These are phyloP conservation scores for Blastobasis adustella DNA, from an alignment of 2,888 invertebrate species.

Conservation along the genomic window DNA sequence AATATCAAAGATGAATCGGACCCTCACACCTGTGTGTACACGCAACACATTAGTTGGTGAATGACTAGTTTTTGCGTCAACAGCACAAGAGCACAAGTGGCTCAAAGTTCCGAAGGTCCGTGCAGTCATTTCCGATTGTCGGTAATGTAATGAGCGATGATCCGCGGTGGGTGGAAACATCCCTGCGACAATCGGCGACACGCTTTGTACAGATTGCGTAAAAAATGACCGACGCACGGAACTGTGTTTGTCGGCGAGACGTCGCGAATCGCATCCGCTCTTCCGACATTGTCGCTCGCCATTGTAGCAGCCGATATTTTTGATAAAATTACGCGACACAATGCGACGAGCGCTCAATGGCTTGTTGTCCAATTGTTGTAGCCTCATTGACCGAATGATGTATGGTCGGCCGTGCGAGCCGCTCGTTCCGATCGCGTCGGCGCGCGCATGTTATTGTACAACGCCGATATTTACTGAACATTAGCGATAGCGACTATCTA, in stretches of 20 bases:
- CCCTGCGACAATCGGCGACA: conserved; percentile 55
- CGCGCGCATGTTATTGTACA: conserved; percentile 47
- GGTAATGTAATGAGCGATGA: conserved; percentile 67
- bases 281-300: conserved; percentile 63
- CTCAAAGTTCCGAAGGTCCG: conserved; percentile 54
- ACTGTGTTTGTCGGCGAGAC: conserved; percentile 57
- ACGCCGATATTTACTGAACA: conserved; percentile 47
- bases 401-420: conserved; percentile 41
- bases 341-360: conserved; percentile 52
- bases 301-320: conserved; percentile 68
- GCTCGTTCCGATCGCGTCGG: conserved; percentile 61
- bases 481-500: conserved; percentile 35
- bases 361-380: conserved; percentile 69
- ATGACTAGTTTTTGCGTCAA: conserved; percentile 25
- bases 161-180: conserved; percentile 72
- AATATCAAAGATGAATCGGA: not conserved
- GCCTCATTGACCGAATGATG: conserved; percentile 67
- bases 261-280: conserved; percentile 72
- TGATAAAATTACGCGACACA: conserved; percentile 72
- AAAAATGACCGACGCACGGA: conserved; percentile 29
- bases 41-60: conserved; percentile 27
- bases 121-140: conserved; percentile 66
- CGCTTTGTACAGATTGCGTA: conserved; percentile 56
- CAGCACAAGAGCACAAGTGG: conserved; percentile 41
- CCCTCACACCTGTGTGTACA: conserved; percentile 53